phyloP scores from a whole-genome alignment of 1,140 invertebrate species.

The Coboldia fuscipes region DNA sequence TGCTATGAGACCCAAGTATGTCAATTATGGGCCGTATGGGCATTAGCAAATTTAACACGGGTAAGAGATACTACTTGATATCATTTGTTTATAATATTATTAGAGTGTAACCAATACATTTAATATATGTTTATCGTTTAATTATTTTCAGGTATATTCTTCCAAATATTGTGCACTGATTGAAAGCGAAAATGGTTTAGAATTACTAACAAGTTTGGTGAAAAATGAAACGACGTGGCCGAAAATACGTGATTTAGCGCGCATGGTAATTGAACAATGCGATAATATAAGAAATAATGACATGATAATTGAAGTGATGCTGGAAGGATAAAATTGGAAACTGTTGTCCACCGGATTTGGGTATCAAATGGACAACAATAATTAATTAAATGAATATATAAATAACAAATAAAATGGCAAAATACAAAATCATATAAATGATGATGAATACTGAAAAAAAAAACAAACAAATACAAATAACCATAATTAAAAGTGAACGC shows the following conservation, averaged over 20 bases:
- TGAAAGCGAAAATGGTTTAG: slow-evolving; percentile 70
- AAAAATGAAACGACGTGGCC: slow-evolving; percentile 32
- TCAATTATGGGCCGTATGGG: slow-evolving; percentile 96
- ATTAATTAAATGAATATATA: too few species aligned
- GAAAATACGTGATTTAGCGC: slow-evolving; percentile 41
- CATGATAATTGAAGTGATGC: slow-evolving; percentile 8
- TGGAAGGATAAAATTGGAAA: too few species aligned
- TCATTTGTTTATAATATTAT: neutral
- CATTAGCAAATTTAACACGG: slow-evolving; percentile 82
- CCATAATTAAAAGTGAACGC: too few species aligned
- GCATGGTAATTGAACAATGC: slow-evolving; percentile 42
- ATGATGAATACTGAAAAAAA: too few species aligned
- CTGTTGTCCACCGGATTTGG: too few species aligned
- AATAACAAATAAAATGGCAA: too few species aligned
- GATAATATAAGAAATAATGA: slow-evolving; percentile 6
- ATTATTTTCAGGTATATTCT: slow-evolving; percentile 20
- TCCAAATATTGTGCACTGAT: slow-evolving; percentile 63
- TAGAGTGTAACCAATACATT: neutral
- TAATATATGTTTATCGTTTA: neutral
- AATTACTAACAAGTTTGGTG: slow-evolving; percentile 45
- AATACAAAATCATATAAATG: too few species aligned
- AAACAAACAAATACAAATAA: too few species aligned
- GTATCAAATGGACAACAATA: too few species aligned
- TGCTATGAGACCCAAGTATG: slow-evolving; percentile 71
- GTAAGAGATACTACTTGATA: slow-evolving; percentile 25